Evolutionary conservation across 2,113 vertebrate species (phyloP), one percentile per base, ranked within the genome.

Genomic region (Phylloscopus trochiloides): DNA sequence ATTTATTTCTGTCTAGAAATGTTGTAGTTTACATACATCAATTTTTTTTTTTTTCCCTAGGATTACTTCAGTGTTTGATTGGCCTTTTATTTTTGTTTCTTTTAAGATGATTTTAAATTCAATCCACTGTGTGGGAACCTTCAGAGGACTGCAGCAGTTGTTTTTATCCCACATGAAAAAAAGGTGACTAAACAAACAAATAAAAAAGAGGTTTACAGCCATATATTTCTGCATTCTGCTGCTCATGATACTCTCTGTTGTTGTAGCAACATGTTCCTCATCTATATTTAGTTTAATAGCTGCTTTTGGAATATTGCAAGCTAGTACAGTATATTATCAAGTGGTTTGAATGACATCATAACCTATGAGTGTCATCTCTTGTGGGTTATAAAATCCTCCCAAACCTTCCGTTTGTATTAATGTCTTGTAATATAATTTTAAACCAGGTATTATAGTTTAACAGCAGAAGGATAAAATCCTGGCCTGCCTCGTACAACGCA

Each of bases 341-440:
- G 95, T 92, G 86, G 86, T 96, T 97, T 94, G 97, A 96, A 97
- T 81, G 97, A 95, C 96, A 96, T 97, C 80, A 72, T 97, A 97
- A 97, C 94, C 89, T 86, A 43, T 82, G 84, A 96, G 85, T 96
- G 89, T 97, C 96, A 97, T 97, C 97, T 97, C 96, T 84, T 87
- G 86, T 96, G 97, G 96, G 96, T 97, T 96, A 97, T 98, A 97
- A 98, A 94, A 96, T 91, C 90, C 94, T 96, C 93, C 91, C 94
- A 95, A 83, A 72, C 95, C 55, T 71, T 97, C 95, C n/a, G 50
- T 90, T 96, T 93, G 73, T 95, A 97, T 97, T 97, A 98, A 97
- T 96, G 89, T 94, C 95, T 72, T 94, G 92, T 97, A 97, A 97
- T 98, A 97, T 97, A 96, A 97, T 97, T 98, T 97, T 97, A 96